Evolutionary conservation across 2,113 vertebrate species (phyloP).

Genomic region (Rhadina sibilatrix): DNA sequence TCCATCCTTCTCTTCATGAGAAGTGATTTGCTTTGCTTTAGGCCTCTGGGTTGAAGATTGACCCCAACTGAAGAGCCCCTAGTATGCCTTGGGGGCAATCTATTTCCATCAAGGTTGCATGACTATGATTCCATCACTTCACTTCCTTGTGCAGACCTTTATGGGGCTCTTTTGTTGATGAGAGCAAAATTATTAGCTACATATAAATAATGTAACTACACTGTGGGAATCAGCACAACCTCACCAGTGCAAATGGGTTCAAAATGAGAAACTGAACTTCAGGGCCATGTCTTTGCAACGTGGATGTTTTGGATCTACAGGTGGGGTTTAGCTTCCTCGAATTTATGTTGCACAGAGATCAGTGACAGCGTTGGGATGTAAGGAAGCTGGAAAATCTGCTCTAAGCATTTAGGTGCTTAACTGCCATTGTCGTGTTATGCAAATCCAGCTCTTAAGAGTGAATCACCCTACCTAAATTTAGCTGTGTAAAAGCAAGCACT

Average conservation of each 20-base stretch:
- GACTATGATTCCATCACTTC: background rate
- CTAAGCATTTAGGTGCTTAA: background rate
- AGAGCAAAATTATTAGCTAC: background rate
- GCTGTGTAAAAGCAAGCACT: slow-evolving; percentile 1
- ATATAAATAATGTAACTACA: background rate
- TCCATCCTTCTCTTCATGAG: background rate
- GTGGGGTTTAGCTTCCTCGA: background rate
- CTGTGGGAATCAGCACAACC: background rate
- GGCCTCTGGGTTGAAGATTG: background rate
- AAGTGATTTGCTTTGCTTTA: background rate
- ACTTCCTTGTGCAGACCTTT: background rate
- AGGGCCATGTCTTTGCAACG: background rate
- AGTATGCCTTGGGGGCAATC: background rate
- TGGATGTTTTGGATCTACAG: background rate
- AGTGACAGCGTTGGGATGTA: background rate
- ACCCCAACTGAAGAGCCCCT: background rate
- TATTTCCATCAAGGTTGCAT: background rate
- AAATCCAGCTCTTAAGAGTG: slow-evolving; percentile 18
- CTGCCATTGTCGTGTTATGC: slow-evolving; percentile 6
- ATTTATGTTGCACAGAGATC: background rate
- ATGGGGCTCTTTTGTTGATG: background rate
- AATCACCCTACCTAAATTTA: slow-evolving; percentile 37
- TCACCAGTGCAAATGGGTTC: background rate
- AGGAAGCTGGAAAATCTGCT: background rate
- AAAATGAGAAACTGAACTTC: background rate